Conservation (phyloP, 2,113 vertebrate genomes). For the Orthonyx spaldingii region DNA sequence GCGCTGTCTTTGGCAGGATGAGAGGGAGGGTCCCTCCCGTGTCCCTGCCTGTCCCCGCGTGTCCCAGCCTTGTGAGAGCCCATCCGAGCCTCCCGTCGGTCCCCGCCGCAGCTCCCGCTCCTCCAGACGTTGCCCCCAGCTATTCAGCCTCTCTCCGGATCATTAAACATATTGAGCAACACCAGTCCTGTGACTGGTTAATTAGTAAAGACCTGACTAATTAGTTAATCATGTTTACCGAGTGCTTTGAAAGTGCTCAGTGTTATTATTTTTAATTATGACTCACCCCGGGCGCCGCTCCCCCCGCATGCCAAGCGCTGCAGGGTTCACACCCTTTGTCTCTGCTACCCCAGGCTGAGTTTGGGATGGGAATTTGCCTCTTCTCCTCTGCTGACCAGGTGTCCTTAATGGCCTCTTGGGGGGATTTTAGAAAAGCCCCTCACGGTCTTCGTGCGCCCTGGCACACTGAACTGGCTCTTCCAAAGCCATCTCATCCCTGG, state of each 20-base stretch:
- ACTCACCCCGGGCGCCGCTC: neutral
- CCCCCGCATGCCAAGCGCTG: neutral
- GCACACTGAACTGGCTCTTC: neutral
- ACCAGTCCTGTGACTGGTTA: conserved; percentile 52
- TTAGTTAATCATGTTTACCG: conserved; percentile 57
- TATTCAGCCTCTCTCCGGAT: conserved; percentile 43
- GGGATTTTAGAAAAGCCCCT: neutral
- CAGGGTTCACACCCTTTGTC: neutral
- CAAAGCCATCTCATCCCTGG: neutral
- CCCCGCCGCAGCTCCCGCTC: neutral
- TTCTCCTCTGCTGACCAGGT: neutral
- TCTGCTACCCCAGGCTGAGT: neutral
- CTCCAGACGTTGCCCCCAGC: neutral
- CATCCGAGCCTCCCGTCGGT: neutral
- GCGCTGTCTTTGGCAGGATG: neutral
- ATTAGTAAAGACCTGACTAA: conserved; percentile 62
- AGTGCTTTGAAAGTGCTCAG: conserved; percentile 31
- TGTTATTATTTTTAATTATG: conserved; percentile 47
- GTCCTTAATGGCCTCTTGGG: neutral
- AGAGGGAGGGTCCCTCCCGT: neutral
- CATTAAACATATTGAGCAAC: conserved; percentile 56
- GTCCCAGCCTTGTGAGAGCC: neutral
- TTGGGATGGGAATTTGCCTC: neutral
- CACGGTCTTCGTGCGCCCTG: neutral
- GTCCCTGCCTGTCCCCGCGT: neutral